Conservation (phyloP, 1,140 invertebrate species). For the Zaprionus taronus region DNA sequence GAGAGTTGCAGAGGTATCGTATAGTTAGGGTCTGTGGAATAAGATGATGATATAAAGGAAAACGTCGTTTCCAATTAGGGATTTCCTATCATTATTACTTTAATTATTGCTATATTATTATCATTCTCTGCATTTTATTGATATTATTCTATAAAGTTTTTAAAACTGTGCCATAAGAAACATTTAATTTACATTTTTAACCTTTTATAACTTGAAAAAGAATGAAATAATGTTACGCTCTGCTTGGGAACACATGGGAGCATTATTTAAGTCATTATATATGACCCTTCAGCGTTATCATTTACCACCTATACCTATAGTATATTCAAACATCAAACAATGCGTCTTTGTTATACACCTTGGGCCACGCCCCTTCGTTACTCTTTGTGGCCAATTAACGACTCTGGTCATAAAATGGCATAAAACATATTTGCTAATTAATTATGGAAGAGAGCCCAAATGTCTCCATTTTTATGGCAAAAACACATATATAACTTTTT, state of each 20-base stretch:
- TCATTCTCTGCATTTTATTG: no score
- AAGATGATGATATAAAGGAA: no score
- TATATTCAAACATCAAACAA: neutral
- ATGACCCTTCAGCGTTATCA: neutral
- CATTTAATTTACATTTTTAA: neutral
- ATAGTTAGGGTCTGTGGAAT: neutral
- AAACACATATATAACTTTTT: conserved; percentile 59
- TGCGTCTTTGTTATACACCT: conserved; percentile 1
- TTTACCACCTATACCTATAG: neutral
- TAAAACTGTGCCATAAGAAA: neutral
- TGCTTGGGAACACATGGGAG: neutral
- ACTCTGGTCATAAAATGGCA: conserved; percentile 29
- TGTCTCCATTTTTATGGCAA: conserved; percentile 52
- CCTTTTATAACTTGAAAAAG: neutral
- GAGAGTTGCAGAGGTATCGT: neutral
- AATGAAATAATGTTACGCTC: neutral
- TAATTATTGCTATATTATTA: no score
- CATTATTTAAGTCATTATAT: neutral
- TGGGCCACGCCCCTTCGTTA: conserved; percentile 7
- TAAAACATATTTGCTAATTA: conserved; percentile 55
- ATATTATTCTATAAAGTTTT: no score
- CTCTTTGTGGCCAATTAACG: conserved; percentile 34
- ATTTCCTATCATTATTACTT: no score
- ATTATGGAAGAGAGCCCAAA: conserved; percentile 35
- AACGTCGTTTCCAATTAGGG: no score